Percentiles rank a stretch among this genome's conserved stretches.
Conservation (phyloP, 2,797 vertebrate species). For the Hapalemur alaotrensis region DNA sequence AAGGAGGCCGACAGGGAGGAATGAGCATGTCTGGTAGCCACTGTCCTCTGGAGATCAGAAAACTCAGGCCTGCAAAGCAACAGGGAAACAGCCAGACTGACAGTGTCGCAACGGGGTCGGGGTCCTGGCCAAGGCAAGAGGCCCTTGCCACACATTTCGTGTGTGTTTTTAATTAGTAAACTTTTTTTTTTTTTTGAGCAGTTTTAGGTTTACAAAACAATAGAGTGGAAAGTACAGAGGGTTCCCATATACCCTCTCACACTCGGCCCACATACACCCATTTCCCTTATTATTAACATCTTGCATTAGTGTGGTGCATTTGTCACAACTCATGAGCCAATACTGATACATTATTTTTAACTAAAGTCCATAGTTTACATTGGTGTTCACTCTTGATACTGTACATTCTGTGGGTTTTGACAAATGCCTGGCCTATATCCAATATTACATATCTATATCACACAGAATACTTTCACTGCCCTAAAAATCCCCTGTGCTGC, state of each 20-base stretch:
- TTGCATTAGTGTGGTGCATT: neutral
- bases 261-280: too few relatives aligned
- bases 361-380: neutral
- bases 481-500: neutral
- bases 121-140: neutral
- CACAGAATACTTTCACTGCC: neutral
- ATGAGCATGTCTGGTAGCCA: too few relatives aligned
- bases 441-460: neutral
- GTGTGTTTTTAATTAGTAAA: neutral
- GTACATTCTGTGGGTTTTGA: neutral
- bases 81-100: neutral
- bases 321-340: neutral
- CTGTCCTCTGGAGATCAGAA: neutral
- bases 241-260: neutral
- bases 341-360: neutral
- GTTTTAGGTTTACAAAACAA: neutral
- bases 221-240: neutral
- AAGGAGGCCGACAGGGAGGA: neutral
- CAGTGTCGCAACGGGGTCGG: neutral
- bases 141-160: neutral
- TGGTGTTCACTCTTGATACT: neutral
- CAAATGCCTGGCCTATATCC: neutral
- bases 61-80: neutral
- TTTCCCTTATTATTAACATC: neutral
- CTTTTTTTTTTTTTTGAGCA: neutral